These are phyloP conservation scores for Papilio glaucus DNA, from an alignment of 1,140 invertebrate genomes.

Conservation along the genomic window DNA sequence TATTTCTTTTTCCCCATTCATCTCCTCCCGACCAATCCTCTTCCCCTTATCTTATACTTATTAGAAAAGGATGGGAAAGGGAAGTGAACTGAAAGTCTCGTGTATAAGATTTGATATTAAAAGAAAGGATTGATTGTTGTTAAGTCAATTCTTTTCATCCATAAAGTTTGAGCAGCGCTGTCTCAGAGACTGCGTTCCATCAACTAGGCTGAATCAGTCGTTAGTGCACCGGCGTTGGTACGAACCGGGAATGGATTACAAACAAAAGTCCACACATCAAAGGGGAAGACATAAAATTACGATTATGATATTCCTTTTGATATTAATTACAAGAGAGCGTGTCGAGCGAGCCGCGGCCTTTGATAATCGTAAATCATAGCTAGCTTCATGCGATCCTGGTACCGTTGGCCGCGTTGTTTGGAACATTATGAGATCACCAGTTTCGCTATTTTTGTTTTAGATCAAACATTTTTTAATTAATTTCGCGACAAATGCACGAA, in stretches of 20 bases:
- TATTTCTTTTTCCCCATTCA: too few relatives aligned
- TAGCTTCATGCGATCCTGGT: constrained; percentile 27
- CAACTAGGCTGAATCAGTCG: constrained; percentile 9
- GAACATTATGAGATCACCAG: not conserved
- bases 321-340: constrained; percentile 44
- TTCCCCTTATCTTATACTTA: too few relatives aligned
- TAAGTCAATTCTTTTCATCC: too few relatives aligned
- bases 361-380: constrained; percentile 26
- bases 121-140: too few relatives aligned
- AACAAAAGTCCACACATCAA: constrained; percentile 52
- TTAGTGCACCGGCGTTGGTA: constrained; percentile 23
- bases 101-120: too few relatives aligned
- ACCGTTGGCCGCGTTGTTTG: constrained; percentile 1
- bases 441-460: constrained; percentile 19
- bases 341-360: constrained; percentile 17
- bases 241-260: constrained; percentile 38
- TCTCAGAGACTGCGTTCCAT: constrained; percentile 21
- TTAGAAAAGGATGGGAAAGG: too few relatives aligned
- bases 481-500: too few relatives aligned
- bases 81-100: too few relatives aligned
- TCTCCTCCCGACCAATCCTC: too few relatives aligned
- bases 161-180: constrained; percentile 32
- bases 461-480: too few relatives aligned
- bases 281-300: constrained; percentile 45
- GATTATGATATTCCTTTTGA: constrained; percentile 59